Percentiles rank a stretch among this genome's conserved stretches.
phyloP scores from a whole-genome alignment of 2,888 invertebrate genomes.

The Megastigmus dorsalis region DNA sequence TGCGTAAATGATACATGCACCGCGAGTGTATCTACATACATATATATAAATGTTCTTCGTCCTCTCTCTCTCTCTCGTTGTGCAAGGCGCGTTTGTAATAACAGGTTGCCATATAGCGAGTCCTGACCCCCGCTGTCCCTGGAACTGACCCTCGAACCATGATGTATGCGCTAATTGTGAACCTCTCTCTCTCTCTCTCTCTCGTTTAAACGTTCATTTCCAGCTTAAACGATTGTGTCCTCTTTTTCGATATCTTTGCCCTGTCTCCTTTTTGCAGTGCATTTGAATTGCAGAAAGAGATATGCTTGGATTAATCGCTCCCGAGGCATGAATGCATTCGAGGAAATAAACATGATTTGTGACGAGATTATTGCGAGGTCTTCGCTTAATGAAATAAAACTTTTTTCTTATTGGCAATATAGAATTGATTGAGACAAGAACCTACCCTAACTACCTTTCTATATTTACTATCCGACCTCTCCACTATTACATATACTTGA shows the following conservation, averaged over 20 bases:
- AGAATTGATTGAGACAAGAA: too few relatives aligned
- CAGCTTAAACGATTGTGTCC: conserved; percentile 1
- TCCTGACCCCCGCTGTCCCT: conserved; percentile 59
- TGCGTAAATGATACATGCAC: conserved; percentile 68
- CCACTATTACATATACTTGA: too few relatives aligned
- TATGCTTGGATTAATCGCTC: conserved; percentile 21
- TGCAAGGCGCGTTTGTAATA: conserved; percentile 67
- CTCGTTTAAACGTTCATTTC: conserved; percentile 1
- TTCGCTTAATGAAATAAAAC: too few relatives aligned
- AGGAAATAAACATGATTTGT: neutral
- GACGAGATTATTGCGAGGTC: too few relatives aligned
- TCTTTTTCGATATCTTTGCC: conserved; percentile 4
- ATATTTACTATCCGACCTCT: too few relatives aligned
- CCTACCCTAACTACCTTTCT: too few relatives aligned
- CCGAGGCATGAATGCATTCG: neutral
- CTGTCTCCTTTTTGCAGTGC: neutral
- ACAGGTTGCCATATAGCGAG: conserved; percentile 69
- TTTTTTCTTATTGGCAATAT: too few relatives aligned
- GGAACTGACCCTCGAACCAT: conserved; percentile 63
- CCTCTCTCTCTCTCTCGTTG: conserved; percentile 2
- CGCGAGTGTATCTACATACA: conserved; percentile 59
- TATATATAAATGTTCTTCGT: too few relatives aligned
- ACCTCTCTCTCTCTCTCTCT: conserved; percentile 59
- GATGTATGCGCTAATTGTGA: conserved; percentile 72
- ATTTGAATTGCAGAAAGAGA: neutral